Base-by-base conservation (phyloP, 2,113 vertebrate species). In the Callopanchax toddi region DNA sequence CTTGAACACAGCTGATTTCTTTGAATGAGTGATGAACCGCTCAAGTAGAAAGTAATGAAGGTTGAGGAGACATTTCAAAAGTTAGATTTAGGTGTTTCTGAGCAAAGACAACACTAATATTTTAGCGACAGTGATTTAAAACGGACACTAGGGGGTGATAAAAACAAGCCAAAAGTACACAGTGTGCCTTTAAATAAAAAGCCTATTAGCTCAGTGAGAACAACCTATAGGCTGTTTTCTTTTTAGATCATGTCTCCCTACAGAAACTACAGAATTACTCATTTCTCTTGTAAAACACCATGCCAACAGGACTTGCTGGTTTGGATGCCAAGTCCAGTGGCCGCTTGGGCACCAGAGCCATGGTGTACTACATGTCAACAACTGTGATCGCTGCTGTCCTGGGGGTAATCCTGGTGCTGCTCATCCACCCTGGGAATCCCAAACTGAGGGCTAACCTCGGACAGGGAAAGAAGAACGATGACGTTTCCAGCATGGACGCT, bases 351-450 rank as follows among this genome's bases (percentile, higher is more conserved):
- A 96, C 96, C 1, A 93, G 97, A 80, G 97, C 97, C 52, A 99
- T 99, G 96, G 90, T 99, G 13, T 99, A 99, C 85, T 99, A 99
- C 83, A 98, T 99, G 97, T 92, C 95, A 0, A 99, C 97, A 0
- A 99, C 97, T 2, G 91, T 99, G 71, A 98, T 99, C 0, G 97
- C 97, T 1, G 97, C 97, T 0, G 71, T 99, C 39, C 86, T 99
- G 60, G 97, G 97, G 0, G 97, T 99, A 43, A 90, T 99, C 83
- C 81, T 99, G 78, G 97, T 99, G 74, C 87, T 99, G 89, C 84
- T 93, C 72, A 98, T 99, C 73, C 97, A 99, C 68, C 97, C 97
- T 0, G 97, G 97, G 2, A 96, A 99, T 71, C 97, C 97, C 0
- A 98, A 97, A 73, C 92, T 99, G 60, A 98, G 79, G 83, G 94